A percentile compares a stretch with the other conserved stretches of the same genome.
Evolutionary conservation across 1,140 invertebrate genomes (phyloP).

Genomic region (Trichonephila inaurata): DNA sequence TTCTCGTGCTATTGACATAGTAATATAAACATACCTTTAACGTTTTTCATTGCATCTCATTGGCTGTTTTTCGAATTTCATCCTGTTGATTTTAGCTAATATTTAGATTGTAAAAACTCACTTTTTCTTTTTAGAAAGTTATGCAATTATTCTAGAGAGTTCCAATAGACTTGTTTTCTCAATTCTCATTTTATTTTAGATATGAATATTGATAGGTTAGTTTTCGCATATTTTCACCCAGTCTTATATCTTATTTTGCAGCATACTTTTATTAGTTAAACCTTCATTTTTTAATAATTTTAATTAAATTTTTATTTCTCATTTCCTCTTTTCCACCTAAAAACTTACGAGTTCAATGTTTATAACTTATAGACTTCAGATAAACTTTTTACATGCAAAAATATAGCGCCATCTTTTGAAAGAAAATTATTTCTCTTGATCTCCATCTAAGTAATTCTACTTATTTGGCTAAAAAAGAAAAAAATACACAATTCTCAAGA

Average conservation of each 20-base stretch:
- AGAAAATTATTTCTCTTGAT: too few species aligned
- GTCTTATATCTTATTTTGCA: background rate
- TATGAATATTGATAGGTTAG: background rate
- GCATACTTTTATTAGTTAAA: background rate
- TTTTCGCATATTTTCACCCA: background rate
- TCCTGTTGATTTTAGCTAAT: background rate
- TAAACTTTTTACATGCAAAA: too few species aligned
- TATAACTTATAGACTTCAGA: too few species aligned
- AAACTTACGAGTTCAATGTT: background rate
- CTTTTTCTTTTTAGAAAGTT: background rate
- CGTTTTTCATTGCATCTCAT: background rate
- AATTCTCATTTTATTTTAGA: background rate
- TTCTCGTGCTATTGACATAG: slow-evolving; percentile 27
- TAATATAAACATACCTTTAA: background rate
- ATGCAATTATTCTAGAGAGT: background rate
- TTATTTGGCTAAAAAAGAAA: too few species aligned
- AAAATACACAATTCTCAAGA: too few species aligned
- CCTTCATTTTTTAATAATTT: background rate
- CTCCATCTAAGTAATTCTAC: too few species aligned
- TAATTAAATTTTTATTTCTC: background rate
- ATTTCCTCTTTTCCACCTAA: background rate
- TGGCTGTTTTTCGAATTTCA: background rate
- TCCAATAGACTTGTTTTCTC: background rate
- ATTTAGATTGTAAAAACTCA: background rate
- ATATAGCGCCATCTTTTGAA: too few species aligned